Evolutionary conservation across 1,140 invertebrate species (phyloP).

Genomic region (Drosophila tani): DNA sequence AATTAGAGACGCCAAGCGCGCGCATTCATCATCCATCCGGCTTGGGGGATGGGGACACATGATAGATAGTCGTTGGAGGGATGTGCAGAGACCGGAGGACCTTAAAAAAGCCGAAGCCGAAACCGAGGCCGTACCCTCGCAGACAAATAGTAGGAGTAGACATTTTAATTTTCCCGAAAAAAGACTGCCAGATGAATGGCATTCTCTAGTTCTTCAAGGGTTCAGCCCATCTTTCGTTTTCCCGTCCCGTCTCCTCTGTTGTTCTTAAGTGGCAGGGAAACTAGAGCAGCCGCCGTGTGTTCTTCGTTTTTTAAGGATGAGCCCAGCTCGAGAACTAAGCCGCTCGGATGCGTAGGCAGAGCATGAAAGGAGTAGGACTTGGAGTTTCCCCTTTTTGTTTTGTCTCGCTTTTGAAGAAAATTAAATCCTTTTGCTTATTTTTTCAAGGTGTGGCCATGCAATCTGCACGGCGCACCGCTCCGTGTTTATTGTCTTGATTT

Average conservation of each 20-base stretch:
- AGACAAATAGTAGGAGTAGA: constrained; percentile 80
- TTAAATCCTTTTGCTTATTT: constrained; percentile 82
- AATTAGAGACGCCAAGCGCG: constrained; percentile 78
- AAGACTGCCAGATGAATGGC: constrained; percentile 62
- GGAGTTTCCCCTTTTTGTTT: constrained; percentile 40
- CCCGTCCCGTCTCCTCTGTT: constrained; percentile 4
- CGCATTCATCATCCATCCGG: constrained; percentile 74
- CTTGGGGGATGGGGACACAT: constrained; percentile 38
- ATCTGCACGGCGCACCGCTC: constrained; percentile 47
- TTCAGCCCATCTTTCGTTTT: constrained; percentile 18
- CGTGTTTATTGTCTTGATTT: constrained; percentile 65
- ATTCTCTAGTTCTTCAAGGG: constrained; percentile 39
- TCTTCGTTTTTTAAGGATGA: constrained; percentile 37
- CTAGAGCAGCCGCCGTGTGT: constrained; percentile 57
- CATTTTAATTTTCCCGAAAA: constrained; percentile 79
- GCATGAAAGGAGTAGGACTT: constrained; percentile 63
- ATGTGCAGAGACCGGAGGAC: constrained; percentile 5
- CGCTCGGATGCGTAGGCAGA: constrained; percentile 71
- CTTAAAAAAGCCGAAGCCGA: constrained; percentile 58
- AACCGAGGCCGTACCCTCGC: constrained; percentile 42
- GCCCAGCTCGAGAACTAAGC: constrained; percentile 49
- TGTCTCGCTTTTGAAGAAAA: constrained; percentile 48
- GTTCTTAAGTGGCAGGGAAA: constrained; percentile 49
- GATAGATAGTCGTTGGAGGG: constrained; percentile 68
- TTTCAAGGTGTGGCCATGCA: constrained; percentile 79